Evolutionary conservation across 2,888 invertebrate genomes (phyloP).

Genomic region (Clanis bilineata): DNA sequence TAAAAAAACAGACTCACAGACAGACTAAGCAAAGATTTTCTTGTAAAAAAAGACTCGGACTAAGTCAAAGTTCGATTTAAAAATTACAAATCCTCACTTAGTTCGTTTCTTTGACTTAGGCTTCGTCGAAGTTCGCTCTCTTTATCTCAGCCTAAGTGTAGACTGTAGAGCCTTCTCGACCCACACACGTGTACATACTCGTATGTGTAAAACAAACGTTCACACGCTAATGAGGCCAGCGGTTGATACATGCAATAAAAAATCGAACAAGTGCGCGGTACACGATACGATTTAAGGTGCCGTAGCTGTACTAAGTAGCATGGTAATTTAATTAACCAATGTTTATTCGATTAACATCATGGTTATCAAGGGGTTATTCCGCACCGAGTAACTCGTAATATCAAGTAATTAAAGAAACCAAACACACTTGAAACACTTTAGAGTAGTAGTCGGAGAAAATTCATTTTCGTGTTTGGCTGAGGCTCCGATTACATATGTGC

Average conservation of each 20-base stretch:
- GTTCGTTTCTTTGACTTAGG: too few relatives aligned
- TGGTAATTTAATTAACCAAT: not conserved
- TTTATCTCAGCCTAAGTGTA: too few relatives aligned
- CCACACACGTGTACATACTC: constrained; percentile 8
- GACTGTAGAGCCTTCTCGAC: constrained; percentile 34
- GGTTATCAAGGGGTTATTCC: not conserved
- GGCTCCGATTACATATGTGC: too few relatives aligned
- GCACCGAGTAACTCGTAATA: not conserved
- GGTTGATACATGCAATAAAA: constrained; percentile 2
- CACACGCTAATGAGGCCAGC: constrained; percentile 17
- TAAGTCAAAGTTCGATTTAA: too few relatives aligned
- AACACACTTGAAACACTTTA: too few relatives aligned
- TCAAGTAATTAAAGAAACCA: not conserved
- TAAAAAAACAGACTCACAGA: too few relatives aligned
- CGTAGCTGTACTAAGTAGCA: constrained; percentile 15
- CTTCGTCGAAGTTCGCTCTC: too few relatives aligned
- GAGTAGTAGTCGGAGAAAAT: too few relatives aligned
- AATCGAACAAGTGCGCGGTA: constrained; percentile 11
- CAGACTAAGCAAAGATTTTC: too few relatives aligned
- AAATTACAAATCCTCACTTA: too few relatives aligned
- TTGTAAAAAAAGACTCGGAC: too few relatives aligned
- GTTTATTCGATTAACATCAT: not conserved
- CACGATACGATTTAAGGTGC: constrained; percentile 20
- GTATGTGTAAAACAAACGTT: constrained; percentile 14
- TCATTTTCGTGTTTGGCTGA: too few relatives aligned